Evolutionary conservation across 2,888 invertebrate genomes (phyloP).

Genomic region (Hyles lineata): DNA sequence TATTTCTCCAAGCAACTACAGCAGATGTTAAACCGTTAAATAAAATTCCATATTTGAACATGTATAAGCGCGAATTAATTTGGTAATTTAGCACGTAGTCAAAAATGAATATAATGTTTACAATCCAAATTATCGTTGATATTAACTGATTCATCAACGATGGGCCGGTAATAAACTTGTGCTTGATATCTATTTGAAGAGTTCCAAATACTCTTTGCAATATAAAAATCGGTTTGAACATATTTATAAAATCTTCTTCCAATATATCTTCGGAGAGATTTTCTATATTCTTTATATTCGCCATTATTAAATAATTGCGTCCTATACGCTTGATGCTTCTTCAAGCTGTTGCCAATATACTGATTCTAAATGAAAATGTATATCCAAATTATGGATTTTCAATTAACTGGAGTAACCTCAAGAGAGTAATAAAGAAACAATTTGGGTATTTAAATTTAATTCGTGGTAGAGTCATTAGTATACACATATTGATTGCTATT

Average conservation of each 20-base stretch:
- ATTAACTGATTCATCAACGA: not conserved
- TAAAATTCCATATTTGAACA: not conserved
- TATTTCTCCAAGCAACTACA: not conserved
- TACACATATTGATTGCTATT: not conserved
- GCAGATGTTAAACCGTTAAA: not conserved
- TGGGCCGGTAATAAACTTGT: not conserved
- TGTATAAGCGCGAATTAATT: not conserved
- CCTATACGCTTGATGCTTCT: not conserved
- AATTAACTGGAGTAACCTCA: not conserved
- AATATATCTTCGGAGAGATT: slow-evolving; percentile 9
- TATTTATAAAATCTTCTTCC: not conserved
- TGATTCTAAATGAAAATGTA: not conserved
- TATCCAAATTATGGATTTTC: not conserved
- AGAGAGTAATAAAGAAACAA: not conserved
- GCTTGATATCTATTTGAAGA: not conserved
- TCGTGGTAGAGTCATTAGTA: not conserved
- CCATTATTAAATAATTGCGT: not conserved
- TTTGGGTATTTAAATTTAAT: not conserved
- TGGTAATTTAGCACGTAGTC: not conserved
- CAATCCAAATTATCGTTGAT: not conserved
- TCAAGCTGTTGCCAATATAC: not conserved
- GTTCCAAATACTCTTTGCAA: slow-evolving; percentile 7
- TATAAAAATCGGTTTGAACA: slow-evolving; percentile 18
- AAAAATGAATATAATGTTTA: not conserved
- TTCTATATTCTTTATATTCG: slow-evolving; percentile 4